These are phyloP conservation scores for Penaeus indicus DNA, from an alignment of 1,140 invertebrate species.

Conservation along the genomic window DNA sequence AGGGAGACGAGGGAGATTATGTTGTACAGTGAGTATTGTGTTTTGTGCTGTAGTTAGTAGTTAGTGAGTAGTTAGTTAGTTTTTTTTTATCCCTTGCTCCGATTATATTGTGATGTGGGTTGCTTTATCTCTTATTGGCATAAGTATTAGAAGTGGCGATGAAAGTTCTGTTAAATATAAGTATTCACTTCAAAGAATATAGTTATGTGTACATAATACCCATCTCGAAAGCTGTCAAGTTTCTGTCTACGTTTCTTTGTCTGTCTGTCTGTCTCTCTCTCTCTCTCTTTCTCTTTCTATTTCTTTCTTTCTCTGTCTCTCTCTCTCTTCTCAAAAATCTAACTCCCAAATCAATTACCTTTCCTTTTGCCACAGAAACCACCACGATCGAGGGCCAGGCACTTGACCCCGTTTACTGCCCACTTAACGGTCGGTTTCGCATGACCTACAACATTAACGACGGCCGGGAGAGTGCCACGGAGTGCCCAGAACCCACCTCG, in stretches of 20 bases:
- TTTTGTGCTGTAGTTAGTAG: not conserved
- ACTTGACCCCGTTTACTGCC: constrained; percentile 76
- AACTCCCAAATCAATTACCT: not conserved
- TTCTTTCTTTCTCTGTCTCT: too few relatives aligned
- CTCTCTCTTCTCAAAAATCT: not conserved
- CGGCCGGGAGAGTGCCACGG: constrained; percentile 72
- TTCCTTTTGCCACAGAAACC: constrained; percentile 29
- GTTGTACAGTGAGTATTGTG: constrained; percentile 73
- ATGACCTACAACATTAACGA: constrained; percentile 77
- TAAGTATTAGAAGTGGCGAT: too few relatives aligned
- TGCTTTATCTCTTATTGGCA: too few relatives aligned
- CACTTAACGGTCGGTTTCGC: constrained; percentile 77
- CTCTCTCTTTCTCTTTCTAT: not conserved
- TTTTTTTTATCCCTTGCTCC: too few relatives aligned
- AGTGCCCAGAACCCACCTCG: constrained; percentile 76
- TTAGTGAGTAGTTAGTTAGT: too few relatives aligned
- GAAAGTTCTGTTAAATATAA: too few relatives aligned
- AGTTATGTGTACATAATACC: not conserved
- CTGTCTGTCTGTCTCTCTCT: not conserved
- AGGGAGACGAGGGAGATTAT: constrained; percentile 72
- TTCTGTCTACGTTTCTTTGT: not conserved
- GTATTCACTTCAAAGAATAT: too few relatives aligned
- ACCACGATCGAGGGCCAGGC: constrained; percentile 23
- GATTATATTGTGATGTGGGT: too few relatives aligned
- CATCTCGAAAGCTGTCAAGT: not conserved